Conservation (phyloP, 1,140 invertebrate genomes). For the Hormaphis cornu region DNA sequence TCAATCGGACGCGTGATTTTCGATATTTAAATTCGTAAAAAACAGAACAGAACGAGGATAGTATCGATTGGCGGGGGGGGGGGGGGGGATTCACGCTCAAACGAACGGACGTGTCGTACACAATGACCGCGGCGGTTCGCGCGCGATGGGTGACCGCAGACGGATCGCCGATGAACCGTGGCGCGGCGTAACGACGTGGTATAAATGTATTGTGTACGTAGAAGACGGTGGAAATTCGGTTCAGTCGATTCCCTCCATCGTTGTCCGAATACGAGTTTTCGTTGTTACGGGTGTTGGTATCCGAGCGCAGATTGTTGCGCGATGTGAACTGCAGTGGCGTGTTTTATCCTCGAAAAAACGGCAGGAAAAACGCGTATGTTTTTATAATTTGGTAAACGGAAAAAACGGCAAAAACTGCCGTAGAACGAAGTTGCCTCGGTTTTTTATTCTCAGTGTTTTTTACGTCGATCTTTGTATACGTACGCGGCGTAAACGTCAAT, state of each 20-base stretch:
- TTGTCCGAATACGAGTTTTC: constrained; percentile 10
- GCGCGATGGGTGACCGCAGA: constrained; percentile 2
- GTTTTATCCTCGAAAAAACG: too few species aligned
- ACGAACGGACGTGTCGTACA: not conserved
- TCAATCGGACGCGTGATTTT: too few species aligned
- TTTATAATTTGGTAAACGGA: too few species aligned
- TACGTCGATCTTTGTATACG: too few species aligned
- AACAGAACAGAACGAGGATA: not conserved
- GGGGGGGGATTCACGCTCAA: not conserved
- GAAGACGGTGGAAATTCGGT: not conserved
- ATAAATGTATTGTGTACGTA: not conserved
- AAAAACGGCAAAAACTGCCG: too few species aligned
- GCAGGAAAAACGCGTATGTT: too few species aligned
- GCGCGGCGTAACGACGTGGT: not conserved
- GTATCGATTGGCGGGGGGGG: not conserved
- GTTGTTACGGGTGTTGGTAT: not conserved
- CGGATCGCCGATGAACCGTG: constrained; percentile 16
- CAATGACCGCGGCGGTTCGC: constrained; percentile 7
- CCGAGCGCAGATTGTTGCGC: too few species aligned
- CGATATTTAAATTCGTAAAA: too few species aligned
- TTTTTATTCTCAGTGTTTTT: too few species aligned
- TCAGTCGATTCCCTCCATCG: not conserved
- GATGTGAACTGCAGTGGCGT: too few species aligned
- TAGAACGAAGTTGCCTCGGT: too few species aligned
- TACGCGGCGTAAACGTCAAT: too few species aligned